Percentiles rank a stretch among this genome's conserved stretches.
phyloP scores from a whole-genome alignment of 2,113 vertebrate species.

The Grammomys dolichurus region DNA sequence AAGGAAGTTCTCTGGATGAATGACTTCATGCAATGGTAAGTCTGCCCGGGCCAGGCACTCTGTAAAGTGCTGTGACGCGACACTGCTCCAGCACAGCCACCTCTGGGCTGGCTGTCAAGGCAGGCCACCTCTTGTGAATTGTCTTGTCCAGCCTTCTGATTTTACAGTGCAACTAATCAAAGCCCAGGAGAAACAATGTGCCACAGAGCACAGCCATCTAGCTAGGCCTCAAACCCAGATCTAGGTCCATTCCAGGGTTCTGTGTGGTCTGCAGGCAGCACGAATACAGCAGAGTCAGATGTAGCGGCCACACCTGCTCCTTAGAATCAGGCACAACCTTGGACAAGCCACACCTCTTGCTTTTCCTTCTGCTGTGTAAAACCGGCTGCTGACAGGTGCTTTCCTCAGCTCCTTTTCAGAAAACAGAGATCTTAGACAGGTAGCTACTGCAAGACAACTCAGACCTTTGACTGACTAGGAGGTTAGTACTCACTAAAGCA shows the following conservation, averaged over 20 bases:
- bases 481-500: not conserved
- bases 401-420: not conserved
- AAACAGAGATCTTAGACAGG: not conserved
- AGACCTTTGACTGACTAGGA: not conserved
- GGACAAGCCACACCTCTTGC: not conserved
- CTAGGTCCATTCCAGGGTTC: not conserved
- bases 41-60: not conserved
- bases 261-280: not conserved
- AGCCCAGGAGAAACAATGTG: not conserved
- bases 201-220: not conserved
- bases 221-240: not conserved
- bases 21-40: not conserved
- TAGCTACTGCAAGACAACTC: not conserved
- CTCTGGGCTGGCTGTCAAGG: not conserved
- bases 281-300: not conserved
- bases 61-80: too few species aligned
- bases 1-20: not conserved
- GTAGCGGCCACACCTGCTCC: not conserved
- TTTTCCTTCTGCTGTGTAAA: not conserved
- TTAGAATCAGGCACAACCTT: too few species aligned
- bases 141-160: not conserved
- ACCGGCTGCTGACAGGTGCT: not conserved
- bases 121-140: not conserved
- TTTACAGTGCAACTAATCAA: not conserved
- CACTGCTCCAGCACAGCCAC: not conserved